phyloP scores from a whole-genome alignment of 2,113 vertebrate genomes.

The Boulengeromyrus knoepffleri region DNA sequence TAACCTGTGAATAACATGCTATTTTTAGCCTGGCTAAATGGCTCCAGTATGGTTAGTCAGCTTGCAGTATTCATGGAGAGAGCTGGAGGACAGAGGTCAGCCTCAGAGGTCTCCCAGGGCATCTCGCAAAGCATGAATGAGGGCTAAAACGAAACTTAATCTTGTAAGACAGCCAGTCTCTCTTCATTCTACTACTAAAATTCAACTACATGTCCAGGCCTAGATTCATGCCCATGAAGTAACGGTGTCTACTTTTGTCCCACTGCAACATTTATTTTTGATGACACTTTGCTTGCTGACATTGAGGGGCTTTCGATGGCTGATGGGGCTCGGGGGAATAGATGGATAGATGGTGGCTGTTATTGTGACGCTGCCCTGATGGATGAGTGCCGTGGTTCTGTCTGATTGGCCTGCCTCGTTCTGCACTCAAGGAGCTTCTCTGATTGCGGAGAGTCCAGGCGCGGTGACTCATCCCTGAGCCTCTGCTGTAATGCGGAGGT shows the following conservation, averaged over 20 bases:
- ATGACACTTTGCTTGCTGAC: not conserved
- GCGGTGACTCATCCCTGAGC: conserved; percentile 8
- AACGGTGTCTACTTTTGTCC: not conserved
- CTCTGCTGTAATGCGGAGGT: not conserved
- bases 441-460: conserved; percentile 14
- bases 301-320: not conserved
- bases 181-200: not conserved
- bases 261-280: not conserved
- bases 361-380: not conserved
- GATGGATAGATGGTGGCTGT: not conserved
- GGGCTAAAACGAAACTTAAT: not conserved
- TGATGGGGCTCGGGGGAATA: not conserved
- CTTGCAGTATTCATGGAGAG: not conserved
- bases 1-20: not conserved
- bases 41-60: not conserved
- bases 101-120: not conserved
- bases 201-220: not conserved
- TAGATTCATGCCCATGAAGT: not conserved
- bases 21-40: not conserved
- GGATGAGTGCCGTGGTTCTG: not conserved
- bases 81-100: not conserved
- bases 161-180: not conserved
- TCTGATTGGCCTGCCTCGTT: conserved; percentile 16
- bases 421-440: not conserved
- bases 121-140: not conserved